These are phyloP conservation scores for Aplocera efformata DNA, from an alignment of 2,888 invertebrate species.

Conservation along the genomic window DNA sequence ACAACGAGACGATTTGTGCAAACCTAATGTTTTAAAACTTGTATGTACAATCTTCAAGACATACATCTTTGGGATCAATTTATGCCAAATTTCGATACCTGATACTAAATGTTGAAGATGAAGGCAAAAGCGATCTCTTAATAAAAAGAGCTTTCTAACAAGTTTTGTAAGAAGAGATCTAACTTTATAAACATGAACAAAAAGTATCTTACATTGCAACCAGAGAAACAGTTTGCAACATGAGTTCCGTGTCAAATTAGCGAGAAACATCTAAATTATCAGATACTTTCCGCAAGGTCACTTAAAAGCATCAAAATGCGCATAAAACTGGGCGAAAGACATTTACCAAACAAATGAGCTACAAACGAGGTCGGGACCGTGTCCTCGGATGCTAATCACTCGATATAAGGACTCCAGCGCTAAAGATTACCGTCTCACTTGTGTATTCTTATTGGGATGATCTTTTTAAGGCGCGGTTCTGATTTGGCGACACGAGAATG, in stretches of 20 bases:
- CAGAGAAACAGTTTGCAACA: too few relatives aligned
- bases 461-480: conserved; percentile 36
- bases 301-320: conserved; percentile 12
- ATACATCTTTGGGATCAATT: too few relatives aligned
- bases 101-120: too few relatives aligned
- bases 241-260: not conserved
- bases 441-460: conserved; percentile 48
- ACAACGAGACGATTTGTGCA: too few relatives aligned
- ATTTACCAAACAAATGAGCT: conserved; percentile 19
- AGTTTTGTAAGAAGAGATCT: too few relatives aligned
- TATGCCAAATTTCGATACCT: too few relatives aligned
- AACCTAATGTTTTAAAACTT: too few relatives aligned
- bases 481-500: conserved; percentile 23
- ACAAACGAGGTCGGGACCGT: conserved; percentile 23
- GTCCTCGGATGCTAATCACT: conserved; percentile 46
- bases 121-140: too few relatives aligned
- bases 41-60: too few relatives aligned
- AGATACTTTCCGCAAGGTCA: not conserved
- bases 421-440: conserved; percentile 31
- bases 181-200: too few relatives aligned
- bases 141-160: too few relatives aligned
- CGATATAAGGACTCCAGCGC: conserved; percentile 41
- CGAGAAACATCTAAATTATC: conserved; percentile 3
- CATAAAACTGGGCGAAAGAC: conserved; percentile 13
- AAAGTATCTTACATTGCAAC: too few relatives aligned